A percentile compares a stretch with the other conserved stretches of the same genome.
These are phyloP conservation scores for Sebastes vulpes DNA, from an alignment of 2,797 vertebrate genomes.

Conservation along the genomic window DNA sequence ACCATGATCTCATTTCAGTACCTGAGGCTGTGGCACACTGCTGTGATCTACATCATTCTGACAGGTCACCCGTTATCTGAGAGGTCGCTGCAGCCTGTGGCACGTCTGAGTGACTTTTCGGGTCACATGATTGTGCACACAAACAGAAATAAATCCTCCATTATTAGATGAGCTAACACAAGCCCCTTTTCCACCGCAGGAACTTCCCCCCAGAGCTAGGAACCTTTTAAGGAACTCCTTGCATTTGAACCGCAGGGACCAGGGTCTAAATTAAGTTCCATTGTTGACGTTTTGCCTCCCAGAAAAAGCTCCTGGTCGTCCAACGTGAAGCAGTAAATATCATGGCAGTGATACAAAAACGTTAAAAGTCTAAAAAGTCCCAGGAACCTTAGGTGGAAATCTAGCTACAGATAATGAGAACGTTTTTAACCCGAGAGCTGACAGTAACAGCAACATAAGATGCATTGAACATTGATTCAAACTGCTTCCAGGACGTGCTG, in stretches of 20 bases:
- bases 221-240: no score
- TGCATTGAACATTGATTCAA: neutral
- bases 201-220: no score
- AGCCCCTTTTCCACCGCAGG: no score
- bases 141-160: neutral
- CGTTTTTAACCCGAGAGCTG: neutral
- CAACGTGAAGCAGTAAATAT: no score
- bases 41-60: constrained; percentile 22
- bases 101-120: neutral
- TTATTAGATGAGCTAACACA: neutral
- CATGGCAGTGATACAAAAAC: no score
- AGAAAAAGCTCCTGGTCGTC: no score
- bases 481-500: neutral
- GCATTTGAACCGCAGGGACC: no score
- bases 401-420: neutral
- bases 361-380: no score
- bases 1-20: constrained; percentile 7
- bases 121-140: neutral
- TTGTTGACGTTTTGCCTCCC: no score
- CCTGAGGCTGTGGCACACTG: neutral
- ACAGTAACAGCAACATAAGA: neutral
- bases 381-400: no score
- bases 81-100: neutral
- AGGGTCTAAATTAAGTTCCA: no score
- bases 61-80: neutral